Evolutionary conservation across 2,113 vertebrate genomes (phyloP).

Genomic region (Peromyscus maniculatus): DNA sequence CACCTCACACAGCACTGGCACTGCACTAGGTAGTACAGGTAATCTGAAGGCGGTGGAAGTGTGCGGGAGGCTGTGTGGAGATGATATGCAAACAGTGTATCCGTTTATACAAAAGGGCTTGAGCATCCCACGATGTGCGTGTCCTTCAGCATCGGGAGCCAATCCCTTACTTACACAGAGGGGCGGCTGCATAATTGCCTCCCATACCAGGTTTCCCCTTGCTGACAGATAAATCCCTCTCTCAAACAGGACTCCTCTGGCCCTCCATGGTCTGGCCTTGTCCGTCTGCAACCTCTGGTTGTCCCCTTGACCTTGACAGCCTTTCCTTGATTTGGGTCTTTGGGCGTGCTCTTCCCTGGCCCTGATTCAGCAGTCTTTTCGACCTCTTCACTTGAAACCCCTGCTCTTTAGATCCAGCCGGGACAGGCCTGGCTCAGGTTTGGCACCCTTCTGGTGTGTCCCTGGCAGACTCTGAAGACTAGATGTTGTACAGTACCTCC

Average conservation of each 20-base stretch:
- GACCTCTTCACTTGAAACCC: background rate
- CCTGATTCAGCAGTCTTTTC: too few species aligned
- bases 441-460: background rate
- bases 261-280: background rate
- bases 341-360: background rate
- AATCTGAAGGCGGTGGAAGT: background rate
- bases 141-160: background rate
- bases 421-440: background rate
- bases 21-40: background rate
- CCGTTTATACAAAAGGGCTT: background rate
- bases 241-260: background rate
- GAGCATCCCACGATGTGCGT: background rate
- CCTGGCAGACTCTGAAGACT: background rate
- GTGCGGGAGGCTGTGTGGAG: background rate
- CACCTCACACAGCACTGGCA: background rate
- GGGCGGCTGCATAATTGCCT: background rate
- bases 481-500: background rate
- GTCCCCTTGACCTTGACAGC: background rate
- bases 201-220: background rate
- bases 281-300: background rate
- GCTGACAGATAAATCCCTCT: background rate
- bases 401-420: background rate
- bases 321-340: background rate
- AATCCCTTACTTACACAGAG: too few species aligned
- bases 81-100: background rate